phyloP scores from a whole-genome alignment of 1,140 invertebrate species.

The Parapsyche elsis region DNA sequence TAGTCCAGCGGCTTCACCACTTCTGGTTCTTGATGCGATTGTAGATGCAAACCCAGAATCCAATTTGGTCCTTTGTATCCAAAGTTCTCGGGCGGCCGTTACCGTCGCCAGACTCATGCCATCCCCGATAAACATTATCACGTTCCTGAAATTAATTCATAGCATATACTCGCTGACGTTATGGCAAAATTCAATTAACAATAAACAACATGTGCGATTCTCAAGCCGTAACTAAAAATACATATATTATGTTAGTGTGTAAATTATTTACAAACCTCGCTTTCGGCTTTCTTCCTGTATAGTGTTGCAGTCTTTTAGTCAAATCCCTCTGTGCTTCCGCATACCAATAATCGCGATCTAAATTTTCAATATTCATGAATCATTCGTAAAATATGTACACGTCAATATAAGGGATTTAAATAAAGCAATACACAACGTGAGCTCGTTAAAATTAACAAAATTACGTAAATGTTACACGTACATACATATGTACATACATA shows the following conservation, averaged over 20 bases:
- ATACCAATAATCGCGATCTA: constrained; percentile 52
- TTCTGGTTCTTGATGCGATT: constrained; percentile 26
- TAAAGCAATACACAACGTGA: too few species aligned
- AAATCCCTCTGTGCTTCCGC: constrained; percentile 44
- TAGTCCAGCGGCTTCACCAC: constrained; percentile 30
- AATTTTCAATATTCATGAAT: neutral
- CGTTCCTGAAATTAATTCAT: constrained; percentile 32
- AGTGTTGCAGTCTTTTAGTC: constrained; percentile 42
- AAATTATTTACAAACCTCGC: constrained; percentile 31
- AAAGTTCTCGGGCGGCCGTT: constrained; percentile 30
- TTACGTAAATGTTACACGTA: neutral
- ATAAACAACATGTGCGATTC: neutral
- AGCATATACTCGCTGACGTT: neutral
- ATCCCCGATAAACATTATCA: constrained; percentile 35
- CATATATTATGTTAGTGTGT: too few species aligned
- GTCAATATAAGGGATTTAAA: too few species aligned
- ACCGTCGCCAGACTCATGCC: constrained; percentile 31
- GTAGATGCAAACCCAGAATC: constrained; percentile 23
- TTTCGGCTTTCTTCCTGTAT: constrained; percentile 37
- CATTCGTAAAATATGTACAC: too few species aligned
- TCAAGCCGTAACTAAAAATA: neutral
- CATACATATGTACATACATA: neutral
- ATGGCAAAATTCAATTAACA: neutral
- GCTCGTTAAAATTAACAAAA: too few species aligned
- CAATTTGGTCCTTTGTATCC: constrained; percentile 34